Base-by-base conservation (phyloP, 2,888 invertebrate genomes). In the Heliconius charithonia region DNA sequence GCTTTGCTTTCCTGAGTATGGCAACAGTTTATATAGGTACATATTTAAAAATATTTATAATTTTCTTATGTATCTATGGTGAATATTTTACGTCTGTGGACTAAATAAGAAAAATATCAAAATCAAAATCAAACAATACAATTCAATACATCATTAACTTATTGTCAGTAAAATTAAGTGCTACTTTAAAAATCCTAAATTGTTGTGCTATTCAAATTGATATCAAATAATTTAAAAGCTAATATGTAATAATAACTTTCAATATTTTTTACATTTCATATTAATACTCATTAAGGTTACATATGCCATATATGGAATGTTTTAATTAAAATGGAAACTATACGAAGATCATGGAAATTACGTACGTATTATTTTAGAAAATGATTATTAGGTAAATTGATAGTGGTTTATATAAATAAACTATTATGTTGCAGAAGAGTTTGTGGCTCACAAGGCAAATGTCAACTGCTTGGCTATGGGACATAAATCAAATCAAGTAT, bases 391-490 rank as follows among this genome's bases (percentile, higher is more conserved):
- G 65, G 51, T 4, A 59, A 72, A 29, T 32, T 41, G 6, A 25
- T 59, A 62, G 27, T 75, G 16, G 16, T 75, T 75, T 51, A 1
- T 69, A n/a, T 63, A 66, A 4, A 66, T 4, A 81, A 74, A 27
- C n/a, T 62, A 65, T 71, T 78, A 77, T 86, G 79, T 95, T 96
- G 67, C 95, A 97, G 97, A 98, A 94, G 98, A 98, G 89, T 98
- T 98, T 92, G 96, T 97, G 84, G 98, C 98, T 81, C 98, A 98
- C 95, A 95, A 96, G 87, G 96, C 97, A 85, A 98, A 97, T 92
- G 98, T 98, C 86, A 98, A 98, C 89, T 98, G 98, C 88, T 93
- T 98, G 87, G 97, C 98, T 75, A 96, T 98, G 92, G 98, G 98
- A 80, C 98, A 98, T 93, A 98, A 98, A 91, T 98, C 98, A 75